Base-by-base conservation (phyloP, 2,797 vertebrate species). In the Tragopan temminckii region DNA sequence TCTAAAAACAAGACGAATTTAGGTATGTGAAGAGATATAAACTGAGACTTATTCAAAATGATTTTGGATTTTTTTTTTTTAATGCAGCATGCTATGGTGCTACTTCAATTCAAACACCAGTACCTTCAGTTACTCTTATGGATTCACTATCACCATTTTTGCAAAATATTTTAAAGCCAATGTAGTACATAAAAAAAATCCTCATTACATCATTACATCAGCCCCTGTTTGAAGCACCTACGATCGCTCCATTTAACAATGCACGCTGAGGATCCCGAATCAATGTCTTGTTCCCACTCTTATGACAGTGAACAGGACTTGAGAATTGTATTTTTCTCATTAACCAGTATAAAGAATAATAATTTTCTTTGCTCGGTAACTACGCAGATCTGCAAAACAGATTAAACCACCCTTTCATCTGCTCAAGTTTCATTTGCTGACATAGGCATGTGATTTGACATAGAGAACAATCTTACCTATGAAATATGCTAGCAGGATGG, bases 401-500 rank as follows among this genome's bases (percentile, higher is more conserved):
- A 66, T 0, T 29, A n/a, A 33, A 38, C 36, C 50, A 79, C 29
- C 59, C 89, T 76, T 82, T 62, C 10, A 57, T 8, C 81, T 61
- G 75, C 55, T 52, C 21, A 43, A n/a, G 55, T 68, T 62, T 46
- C 52, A 50, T 31, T 77, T 94, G 43, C 71, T 84, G 69, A 59
- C 35, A 67, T 5, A 66, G 42, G 79, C 61, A 7, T 3, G 63
- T 15, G 70, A 76, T 75, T 67, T 76, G 80, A 80, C 18, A 84
- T 45, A 79, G 43, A 87, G 90, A 82, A 88, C n/a, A 9, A 85
- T 94, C 99, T 98, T 97, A 99, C 99, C 99, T 83, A 99, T 99
- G 97, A 99, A 99, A 97, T 99, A 99, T 4, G 99, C 99, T 92
- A 99, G 98, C 75, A 99, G 97, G 64, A 99, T 98, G 88, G 99